Base-by-base conservation (phyloP, 2,113 vertebrate genomes). In the Halichoerus grypus region DNA sequence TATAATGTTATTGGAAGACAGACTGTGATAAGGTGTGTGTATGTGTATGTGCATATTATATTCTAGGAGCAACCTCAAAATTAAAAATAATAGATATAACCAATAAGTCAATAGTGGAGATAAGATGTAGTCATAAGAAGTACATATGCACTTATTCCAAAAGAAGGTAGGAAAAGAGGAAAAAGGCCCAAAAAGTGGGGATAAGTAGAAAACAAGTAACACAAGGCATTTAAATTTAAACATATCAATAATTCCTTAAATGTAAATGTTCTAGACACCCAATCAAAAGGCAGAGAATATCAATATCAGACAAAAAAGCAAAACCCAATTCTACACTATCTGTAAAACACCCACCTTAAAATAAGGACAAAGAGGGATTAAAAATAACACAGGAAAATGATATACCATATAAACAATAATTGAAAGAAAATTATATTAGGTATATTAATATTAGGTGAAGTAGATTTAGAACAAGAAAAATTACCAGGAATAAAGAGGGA, bases 311-410 rank as follows among this genome's bases (percentile, higher is more conserved):
- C 57, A 36, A 69, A 92, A 72, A 59, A 92, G 36, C 36, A 91
- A 85, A 22, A 57, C 5, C 39, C 16, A 49, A 28, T 49, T 79
- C 24, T 95, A 59, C 59, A 36, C 24, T 67, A 10, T 77, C 79
- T 74, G 46, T 55, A n/a, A 74, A 72, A 74, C 13, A 49, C 31
- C 12, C 28, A 71, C 84, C 36, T 94, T 88, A 81, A 79, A 80
- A 71, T 4, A 59, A 94, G 2, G 51, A 67, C 33, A 80, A 80
- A 80, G 57, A 59, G 13, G 53, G 14, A 92, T 72, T 83, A 83
- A 92, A 80, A 59, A 82, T 92, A 69, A 81, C 53, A 92, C 19
- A 83, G 81, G 55, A 77, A 85, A 80, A 83, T 83, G 15, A 36
- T 49, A 49, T 49, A 28, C 21, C 15, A 83, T 83, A 19, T 83